phyloP scores from a whole-genome alignment of 2,888 invertebrate genomes.

The Luperina nickerlii region DNA sequence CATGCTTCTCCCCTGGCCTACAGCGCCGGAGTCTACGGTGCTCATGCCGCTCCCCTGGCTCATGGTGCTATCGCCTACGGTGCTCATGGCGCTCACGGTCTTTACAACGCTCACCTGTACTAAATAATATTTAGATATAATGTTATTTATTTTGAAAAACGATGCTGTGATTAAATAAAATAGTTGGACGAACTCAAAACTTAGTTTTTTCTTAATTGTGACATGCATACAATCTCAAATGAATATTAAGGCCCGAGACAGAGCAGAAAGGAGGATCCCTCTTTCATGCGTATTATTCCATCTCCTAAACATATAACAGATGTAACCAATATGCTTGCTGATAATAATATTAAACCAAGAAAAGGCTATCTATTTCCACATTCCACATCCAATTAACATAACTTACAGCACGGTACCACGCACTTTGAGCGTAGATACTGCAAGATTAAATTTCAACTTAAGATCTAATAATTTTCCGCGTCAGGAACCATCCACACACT shows the following conservation, averaged over 20 bases:
- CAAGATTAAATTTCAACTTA: background rate
- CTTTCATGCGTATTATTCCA: background rate
- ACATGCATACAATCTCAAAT: background rate
- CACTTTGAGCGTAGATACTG: too few relatives aligned
- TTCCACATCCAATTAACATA: background rate
- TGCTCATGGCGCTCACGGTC: slow-evolving; percentile 58
- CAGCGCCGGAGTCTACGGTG: slow-evolving; percentile 51
- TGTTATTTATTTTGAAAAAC: slow-evolving; percentile 69
- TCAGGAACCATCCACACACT: background rate
- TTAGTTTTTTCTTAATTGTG: background rate
- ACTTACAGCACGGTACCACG: background rate
- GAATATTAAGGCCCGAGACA: background rate
- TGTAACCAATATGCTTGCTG: background rate
- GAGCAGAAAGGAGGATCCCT: background rate
- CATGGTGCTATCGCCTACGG: slow-evolving; percentile 61
- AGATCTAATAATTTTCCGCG: too few relatives aligned
- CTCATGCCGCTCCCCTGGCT: slow-evolving; percentile 54
- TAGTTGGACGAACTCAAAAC: slow-evolving; percentile 40
- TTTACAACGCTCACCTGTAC: slow-evolving; percentile 67
- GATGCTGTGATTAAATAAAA: slow-evolving; percentile 74
- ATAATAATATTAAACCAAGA: background rate
- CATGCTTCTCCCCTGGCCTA: slow-evolving; percentile 46
- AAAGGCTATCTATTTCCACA: background rate
- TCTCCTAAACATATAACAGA: background rate
- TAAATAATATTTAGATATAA: slow-evolving; percentile 58